phyloP scores from a whole-genome alignment of 2,888 invertebrate genomes.

The Aphidoletes aphidimyza region DNA sequence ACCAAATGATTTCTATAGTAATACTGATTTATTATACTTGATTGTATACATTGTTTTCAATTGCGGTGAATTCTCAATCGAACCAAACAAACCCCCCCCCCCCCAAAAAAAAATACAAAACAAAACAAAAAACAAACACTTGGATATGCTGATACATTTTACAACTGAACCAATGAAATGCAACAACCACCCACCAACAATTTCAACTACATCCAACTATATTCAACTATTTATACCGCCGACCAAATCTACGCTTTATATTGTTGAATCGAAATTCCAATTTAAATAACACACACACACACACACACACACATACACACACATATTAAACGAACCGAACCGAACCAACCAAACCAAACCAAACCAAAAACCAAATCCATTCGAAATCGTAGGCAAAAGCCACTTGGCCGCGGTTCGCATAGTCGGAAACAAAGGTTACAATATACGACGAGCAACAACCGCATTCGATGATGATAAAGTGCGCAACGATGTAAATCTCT shows the following conservation, averaged over 20 bases:
- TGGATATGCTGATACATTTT: slow-evolving; percentile 4
- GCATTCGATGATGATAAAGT: slow-evolving; percentile 75
- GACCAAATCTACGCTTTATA: too few relatives aligned
- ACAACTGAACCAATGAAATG: not conserved
- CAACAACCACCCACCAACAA: not conserved
- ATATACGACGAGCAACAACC: slow-evolving; percentile 78
- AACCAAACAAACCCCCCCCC: too few relatives aligned
- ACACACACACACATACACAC: not conserved
- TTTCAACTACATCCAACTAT: not conserved
- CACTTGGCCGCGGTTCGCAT: slow-evolving; percentile 86
- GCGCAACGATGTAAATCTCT: slow-evolving; percentile 85
- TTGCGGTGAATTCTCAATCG: too few relatives aligned
- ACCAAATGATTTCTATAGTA: not conserved
- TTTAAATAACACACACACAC: not conserved
- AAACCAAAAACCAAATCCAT: slow-evolving; percentile 36
- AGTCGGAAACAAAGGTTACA: slow-evolving; percentile 82
- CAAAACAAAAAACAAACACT: not conserved
- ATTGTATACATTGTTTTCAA: not conserved
- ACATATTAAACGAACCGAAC: not conserved
- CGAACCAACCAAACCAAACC: not conserved
- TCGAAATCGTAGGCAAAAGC: slow-evolving; percentile 74
- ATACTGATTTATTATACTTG: not conserved
- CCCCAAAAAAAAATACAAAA: too few relatives aligned
- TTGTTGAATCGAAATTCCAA: too few relatives aligned
- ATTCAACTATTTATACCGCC: not conserved